Evolutionary conservation across 2,888 invertebrate genomes (phyloP).

Genomic region (Trachelus tabidus): DNA sequence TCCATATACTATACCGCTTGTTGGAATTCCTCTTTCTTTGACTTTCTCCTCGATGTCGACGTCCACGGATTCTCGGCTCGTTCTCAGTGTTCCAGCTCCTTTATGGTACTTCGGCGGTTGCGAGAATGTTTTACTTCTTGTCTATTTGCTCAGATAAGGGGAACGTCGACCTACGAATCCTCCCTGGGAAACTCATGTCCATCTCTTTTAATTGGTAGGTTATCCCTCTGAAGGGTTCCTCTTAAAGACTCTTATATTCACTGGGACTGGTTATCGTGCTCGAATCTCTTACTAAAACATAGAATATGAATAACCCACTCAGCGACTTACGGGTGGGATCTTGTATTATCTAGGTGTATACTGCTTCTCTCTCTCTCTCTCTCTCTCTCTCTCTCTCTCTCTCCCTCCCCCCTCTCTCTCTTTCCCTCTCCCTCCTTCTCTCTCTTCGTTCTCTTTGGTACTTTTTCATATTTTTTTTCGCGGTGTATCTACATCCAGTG

Average conservation of each 20-base stretch:
- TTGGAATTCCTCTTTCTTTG: background rate
- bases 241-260: background rate
- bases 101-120: background rate
- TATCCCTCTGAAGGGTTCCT: background rate
- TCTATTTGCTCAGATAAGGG: constrained; percentile 21
- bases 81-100: background rate
- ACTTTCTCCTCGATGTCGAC: constrained; percentile 4
- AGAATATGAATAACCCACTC: background rate
- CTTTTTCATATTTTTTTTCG: background rate
- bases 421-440: background rate
- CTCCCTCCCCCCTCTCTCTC: too few relatives aligned
- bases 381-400: too few relatives aligned
- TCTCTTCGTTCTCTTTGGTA: background rate
- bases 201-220: background rate
- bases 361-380: background rate
- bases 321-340: background rate
- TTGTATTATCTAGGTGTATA: too few relatives aligned
- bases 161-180: constrained; percentile 10
- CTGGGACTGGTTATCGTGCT: background rate
- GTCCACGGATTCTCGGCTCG: constrained; percentile 20
- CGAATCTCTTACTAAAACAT: background rate
- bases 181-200: background rate
- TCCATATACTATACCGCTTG: background rate
- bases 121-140: constrained; percentile 16
- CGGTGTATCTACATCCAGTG: background rate